Base-by-base conservation (phyloP, 92 coral and sea anemone genomes). In the Bergia sp. region DNA sequence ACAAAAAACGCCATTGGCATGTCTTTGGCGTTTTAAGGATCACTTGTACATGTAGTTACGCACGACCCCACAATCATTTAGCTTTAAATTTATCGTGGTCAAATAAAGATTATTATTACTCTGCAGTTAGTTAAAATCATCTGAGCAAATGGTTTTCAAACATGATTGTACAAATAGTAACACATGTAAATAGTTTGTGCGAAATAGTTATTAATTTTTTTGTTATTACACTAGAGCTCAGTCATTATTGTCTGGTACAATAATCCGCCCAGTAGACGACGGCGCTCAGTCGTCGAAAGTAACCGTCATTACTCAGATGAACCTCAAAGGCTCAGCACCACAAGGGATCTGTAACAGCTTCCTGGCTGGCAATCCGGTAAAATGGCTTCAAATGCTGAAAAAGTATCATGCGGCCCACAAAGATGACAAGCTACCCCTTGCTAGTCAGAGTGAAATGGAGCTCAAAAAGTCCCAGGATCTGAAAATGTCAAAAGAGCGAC, bases 181-280 rank as follows among this genome's bases (percentile, higher is more conserved):
- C 13, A 53, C 29, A 29, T 29, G 29, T 29, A 29, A 29, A 29
- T 11, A 53, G 16, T 53, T 53, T 53, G 58, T 53, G 58, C 11
- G 58, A 53, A 53, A 3, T 11, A 53, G 13, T 11, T 11, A 12
- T 12, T 53, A 43, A 7, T 65, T 8, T 71, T 84, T 58, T 65
- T 36, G 36, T 69, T 83, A 40, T 84, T 39, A 79, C 64, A 23
- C n/a, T 87, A 97, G 99, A 86, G 98, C 97, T 43, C 97, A 95
- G 81, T 91, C 95, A 57, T 82, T 90, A 74, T 86, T 94, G 49
- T 96, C 96, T 23, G 99, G 98, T 16, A 92, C 95, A 1, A 87
- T 97, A 64, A 94, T 97, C 50, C 95, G 98, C 0, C 99, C 99
- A 21, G 93, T 95, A 11, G 96, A 85, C 13, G 99, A 97, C 91